Evolutionary conservation across 2,113 vertebrate genomes (phyloP).

Genomic region (Orycteropus afer): DNA sequence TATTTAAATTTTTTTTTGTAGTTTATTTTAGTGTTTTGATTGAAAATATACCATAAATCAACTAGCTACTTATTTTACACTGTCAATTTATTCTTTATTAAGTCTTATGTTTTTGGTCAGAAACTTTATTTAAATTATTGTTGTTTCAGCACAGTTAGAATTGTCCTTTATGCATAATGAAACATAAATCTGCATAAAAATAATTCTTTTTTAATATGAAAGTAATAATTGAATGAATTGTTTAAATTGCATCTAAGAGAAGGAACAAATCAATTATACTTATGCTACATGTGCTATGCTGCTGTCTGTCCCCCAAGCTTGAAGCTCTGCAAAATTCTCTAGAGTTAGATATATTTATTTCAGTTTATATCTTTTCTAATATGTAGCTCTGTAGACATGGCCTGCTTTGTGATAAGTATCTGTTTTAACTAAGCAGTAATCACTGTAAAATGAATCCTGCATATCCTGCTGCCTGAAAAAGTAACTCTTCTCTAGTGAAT

Average conservation of each 20-base stretch:
- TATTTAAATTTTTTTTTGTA: constrained; percentile 59
- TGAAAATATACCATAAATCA: constrained; percentile 75
- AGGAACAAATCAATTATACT: constrained; percentile 5
- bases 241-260: constrained; percentile 55
- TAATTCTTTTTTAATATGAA: constrained; percentile 77
- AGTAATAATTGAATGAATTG: constrained; percentile 70
- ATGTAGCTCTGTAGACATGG: background rate
- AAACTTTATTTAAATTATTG: constrained; percentile 83
- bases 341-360: background rate
- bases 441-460: constrained; percentile 31
- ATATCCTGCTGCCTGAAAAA: constrained; percentile 47
- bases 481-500: constrained; percentile 47
- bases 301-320: background rate
- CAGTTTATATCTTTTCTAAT: background rate
- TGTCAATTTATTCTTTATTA: constrained; percentile 74
- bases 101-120: constrained; percentile 72
- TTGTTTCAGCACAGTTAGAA: constrained; percentile 81
- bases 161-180: constrained; percentile 62
- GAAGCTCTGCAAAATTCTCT: background rate
- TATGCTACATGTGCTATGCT: background rate
- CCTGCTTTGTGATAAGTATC: constrained; percentile 40
- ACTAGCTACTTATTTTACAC: constrained; percentile 77
- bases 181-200: constrained; percentile 79
- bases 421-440: constrained; percentile 58
- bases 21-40: constrained; percentile 76